A percentile compares a stretch with the other conserved stretches of the same genome.
phyloP scores from a whole-genome alignment of 2,888 invertebrate genomes.

The Horisme vitalbata region DNA sequence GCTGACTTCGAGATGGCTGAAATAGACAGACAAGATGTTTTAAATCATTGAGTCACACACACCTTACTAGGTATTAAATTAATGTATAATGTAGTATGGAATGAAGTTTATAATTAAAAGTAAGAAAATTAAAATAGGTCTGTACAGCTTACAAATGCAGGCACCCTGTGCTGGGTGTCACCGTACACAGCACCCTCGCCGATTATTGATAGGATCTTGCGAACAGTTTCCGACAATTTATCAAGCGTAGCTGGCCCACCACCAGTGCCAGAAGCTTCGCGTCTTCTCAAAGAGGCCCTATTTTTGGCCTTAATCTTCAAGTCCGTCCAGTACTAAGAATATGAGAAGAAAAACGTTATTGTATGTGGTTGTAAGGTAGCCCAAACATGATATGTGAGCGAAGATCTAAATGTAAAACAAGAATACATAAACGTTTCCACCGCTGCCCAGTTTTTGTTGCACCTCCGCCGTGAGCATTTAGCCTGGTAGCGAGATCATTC shows the following conservation, averaged over 20 bases:
- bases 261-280: not conserved
- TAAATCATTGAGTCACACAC: too few relatives aligned
- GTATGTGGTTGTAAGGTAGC: too few relatives aligned
- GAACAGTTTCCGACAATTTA: not conserved
- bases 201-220: not conserved
- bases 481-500: slow-evolving; percentile 11
- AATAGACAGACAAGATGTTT: too few relatives aligned
- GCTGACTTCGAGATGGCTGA: too few relatives aligned
- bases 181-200: slow-evolving; percentile 7
- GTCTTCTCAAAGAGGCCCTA: not conserved
- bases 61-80: too few relatives aligned
- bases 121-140: too few relatives aligned
- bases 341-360: not conserved
- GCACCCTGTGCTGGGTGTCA: too few relatives aligned
- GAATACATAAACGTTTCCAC: not conserved
- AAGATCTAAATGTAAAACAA: not conserved
- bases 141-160: too few relatives aligned
- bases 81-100: too few relatives aligned
- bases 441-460: slow-evolving; percentile 2
- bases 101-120: too few relatives aligned
- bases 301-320: not conserved
- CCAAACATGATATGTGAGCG: not conserved
- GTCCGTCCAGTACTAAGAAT: not conserved
- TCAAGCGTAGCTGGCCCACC: too few relatives aligned
- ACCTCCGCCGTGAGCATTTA: slow-evolving; percentile 7